These are phyloP conservation scores for Drepana arcuata DNA, from an alignment of 1,140 invertebrate species.

Conservation along the genomic window DNA sequence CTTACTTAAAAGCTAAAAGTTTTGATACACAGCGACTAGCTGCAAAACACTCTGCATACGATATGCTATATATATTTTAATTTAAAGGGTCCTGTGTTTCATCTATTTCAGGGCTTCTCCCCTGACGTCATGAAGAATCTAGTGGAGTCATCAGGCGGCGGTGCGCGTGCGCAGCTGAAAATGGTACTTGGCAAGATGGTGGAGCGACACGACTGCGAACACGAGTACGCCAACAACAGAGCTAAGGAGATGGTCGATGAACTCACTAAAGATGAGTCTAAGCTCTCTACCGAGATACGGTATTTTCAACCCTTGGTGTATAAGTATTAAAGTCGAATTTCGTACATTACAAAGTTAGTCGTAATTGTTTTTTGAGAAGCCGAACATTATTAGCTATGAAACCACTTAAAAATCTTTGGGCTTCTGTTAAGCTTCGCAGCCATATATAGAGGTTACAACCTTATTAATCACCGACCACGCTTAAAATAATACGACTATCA, in stretches of 20 bases:
- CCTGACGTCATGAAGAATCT: conserved; percentile 61
- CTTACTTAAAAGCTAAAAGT: no score
- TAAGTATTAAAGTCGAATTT: conserved; percentile 21
- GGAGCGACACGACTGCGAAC: conserved; percentile 62
- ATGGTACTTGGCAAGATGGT: conserved; percentile 67
- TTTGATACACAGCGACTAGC: no score
- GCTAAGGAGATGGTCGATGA: conserved; percentile 67
- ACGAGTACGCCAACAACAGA: conserved; percentile 68
- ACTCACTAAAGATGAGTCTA: conserved; percentile 62
- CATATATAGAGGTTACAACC: no score
- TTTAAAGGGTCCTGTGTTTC: no score
- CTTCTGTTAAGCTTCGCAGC: no score
- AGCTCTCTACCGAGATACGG: conserved; percentile 62
- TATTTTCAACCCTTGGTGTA: conserved; percentile 61
- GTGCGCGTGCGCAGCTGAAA: conserved; percentile 65
- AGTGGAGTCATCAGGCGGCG: conserved; percentile 55
- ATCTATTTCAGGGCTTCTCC: conserved; percentile 66
- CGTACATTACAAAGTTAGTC: not conserved
- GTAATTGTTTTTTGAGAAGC: no score
- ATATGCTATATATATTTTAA: no score
- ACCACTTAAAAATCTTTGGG: no score
- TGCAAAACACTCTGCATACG: no score
- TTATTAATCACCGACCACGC: no score
- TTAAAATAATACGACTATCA: no score
- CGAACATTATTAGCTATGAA: no score